phyloP scores from a whole-genome alignment of 2,113 vertebrate genomes.

The Gallinago media region DNA sequence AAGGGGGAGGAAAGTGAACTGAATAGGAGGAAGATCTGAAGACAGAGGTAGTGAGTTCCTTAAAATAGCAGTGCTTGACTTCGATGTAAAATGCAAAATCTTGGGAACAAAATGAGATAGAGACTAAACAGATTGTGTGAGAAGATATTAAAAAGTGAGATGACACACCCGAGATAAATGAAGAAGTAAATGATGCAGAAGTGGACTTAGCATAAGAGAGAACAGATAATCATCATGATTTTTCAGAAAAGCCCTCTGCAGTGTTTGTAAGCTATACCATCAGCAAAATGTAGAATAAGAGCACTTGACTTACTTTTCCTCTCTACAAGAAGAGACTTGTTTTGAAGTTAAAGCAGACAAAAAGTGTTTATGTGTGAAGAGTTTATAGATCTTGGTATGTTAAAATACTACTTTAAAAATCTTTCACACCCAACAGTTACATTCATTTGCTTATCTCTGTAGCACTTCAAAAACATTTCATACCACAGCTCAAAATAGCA shows the following conservation, averaged over 20 bases:
- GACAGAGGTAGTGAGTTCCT: conserved; percentile 30
- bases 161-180: not conserved
- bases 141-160: conserved; percentile 1
- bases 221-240: not conserved
- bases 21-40: conserved; percentile 20
- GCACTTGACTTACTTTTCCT: not conserved
- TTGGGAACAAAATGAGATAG: conserved; percentile 26
- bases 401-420: conserved; percentile 34
- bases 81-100: conserved; percentile 50
- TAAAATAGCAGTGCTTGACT: conserved; percentile 32
- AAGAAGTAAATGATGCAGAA: conserved; percentile 27
- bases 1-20: not conserved
- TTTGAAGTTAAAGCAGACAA: conserved; percentile 19
- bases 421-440: not conserved
- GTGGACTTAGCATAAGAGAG: not conserved
- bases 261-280: not conserved
- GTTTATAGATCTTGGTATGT: not conserved
- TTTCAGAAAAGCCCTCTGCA: not conserved
- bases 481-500: not conserved
- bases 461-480: conserved; percentile 28
- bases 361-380: not conserved
- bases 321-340: not conserved
- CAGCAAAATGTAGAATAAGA: not conserved
- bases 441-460: conserved; percentile 42
- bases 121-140: conserved; percentile 58